Evolutionary conservation across 2,113 vertebrate species (phyloP).

Genomic region (Elaphurus davidianus): DNA sequence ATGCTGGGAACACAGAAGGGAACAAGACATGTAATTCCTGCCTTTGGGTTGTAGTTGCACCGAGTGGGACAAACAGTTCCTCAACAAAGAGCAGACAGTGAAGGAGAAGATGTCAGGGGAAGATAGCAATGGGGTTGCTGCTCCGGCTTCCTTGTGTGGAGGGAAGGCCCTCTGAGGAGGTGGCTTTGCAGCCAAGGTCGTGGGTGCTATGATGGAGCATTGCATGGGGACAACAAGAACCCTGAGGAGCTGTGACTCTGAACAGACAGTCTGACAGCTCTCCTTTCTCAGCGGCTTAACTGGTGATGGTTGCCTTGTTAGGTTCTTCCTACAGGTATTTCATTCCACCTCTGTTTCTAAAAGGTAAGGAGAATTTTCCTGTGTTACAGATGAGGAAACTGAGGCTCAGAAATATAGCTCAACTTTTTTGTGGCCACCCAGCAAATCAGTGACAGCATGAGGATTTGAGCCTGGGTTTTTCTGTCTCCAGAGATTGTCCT

Average conservation of each 20-base stretch:
- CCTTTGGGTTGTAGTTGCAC: background rate
- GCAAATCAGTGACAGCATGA: background rate
- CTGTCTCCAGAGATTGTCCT: background rate
- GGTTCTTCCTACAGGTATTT: background rate
- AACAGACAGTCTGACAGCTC: background rate
- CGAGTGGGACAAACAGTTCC: background rate
- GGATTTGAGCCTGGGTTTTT: background rate
- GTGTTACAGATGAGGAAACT: background rate
- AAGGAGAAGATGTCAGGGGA: background rate
- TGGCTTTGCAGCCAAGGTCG: accelerated
- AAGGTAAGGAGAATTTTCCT: background rate
- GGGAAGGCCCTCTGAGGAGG: background rate
- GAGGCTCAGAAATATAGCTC: background rate
- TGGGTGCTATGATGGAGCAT: background rate
- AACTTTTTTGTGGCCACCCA: background rate
- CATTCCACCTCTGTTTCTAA: background rate
- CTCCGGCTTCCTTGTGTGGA: background rate
- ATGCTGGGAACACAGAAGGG: background rate
- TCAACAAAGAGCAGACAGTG: too few relatives aligned
- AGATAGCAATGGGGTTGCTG: background rate
- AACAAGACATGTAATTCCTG: too few relatives aligned
- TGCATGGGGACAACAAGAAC: background rate
- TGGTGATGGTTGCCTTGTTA: background rate
- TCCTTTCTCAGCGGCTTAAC: background rate
- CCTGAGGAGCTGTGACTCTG: background rate